phyloP scores from a whole-genome alignment of 2,888 invertebrate genomes.

The Anticlea derivata region DNA sequence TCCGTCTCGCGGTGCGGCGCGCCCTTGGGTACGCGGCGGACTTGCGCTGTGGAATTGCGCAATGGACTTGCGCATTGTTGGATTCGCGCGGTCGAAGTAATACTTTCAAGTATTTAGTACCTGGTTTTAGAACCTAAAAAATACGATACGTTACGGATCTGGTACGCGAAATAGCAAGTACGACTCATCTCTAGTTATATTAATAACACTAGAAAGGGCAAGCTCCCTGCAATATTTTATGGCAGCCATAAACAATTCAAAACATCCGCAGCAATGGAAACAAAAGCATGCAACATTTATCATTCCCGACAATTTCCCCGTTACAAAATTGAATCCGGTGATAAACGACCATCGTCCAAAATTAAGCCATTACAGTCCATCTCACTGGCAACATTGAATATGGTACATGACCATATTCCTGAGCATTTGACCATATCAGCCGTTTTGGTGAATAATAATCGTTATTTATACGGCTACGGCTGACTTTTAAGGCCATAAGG shows the following conservation, averaged over 20 bases:
- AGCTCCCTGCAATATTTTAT: too few species aligned
- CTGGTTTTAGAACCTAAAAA: too few species aligned
- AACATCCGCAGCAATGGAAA: conserved; percentile 22
- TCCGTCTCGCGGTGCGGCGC: too few species aligned
- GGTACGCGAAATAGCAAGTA: too few species aligned
- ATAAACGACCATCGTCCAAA: conserved; percentile 47
- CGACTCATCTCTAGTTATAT: too few species aligned
- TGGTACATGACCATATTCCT: conserved; percentile 39
- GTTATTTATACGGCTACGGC: conserved; percentile 30
- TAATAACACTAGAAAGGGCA: too few species aligned
- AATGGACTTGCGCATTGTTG: too few species aligned
- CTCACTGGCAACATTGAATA: conserved; percentile 52
- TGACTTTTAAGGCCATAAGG: conserved; percentile 22
- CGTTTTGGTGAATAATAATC: conserved; percentile 30
- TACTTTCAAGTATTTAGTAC: too few species aligned
- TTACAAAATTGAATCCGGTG: conserved; percentile 57
- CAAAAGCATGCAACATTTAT: conserved; percentile 43
- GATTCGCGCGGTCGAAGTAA: too few species aligned
- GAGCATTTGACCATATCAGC: conserved; percentile 36
- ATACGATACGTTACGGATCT: too few species aligned
- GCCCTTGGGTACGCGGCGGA: too few species aligned
- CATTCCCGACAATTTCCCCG: conserved; percentile 44
- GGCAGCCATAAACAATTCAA: neutral
- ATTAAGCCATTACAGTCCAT: conserved; percentile 64
- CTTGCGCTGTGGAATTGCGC: too few species aligned